Percentiles rank a stretch among this genome's conserved stretches.
phyloP scores from a whole-genome alignment of 2,113 vertebrate species.

The Thamnaconus septentrionalis region DNA sequence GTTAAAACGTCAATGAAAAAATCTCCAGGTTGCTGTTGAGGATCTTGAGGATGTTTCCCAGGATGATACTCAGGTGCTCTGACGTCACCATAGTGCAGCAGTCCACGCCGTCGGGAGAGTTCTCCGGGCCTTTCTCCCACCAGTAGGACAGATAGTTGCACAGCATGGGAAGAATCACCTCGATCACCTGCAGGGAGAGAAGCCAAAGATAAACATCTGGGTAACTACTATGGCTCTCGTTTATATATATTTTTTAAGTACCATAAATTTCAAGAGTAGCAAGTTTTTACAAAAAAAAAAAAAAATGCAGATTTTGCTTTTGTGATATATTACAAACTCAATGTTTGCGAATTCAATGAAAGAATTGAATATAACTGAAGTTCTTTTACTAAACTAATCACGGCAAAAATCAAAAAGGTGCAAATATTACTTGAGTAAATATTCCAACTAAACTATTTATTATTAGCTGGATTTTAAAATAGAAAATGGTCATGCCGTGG shows the following conservation, averaged over 20 bases:
- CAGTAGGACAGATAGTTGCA: conserved; percentile 97
- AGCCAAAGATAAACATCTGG: background rate
- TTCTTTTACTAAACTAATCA: no score
- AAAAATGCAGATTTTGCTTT: background rate
- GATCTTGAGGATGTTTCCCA: conserved; percentile 95
- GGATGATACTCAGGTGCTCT: conserved; percentile 89
- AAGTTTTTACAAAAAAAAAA: background rate
- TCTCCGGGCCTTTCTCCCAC: conserved; percentile 94
- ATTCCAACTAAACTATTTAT: no score
- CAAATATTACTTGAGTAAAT: no score
- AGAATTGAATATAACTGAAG: no score
- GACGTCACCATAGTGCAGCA: conserved; percentile 93
- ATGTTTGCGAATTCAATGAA: no score
- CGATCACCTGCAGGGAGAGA: conserved; percentile 79
- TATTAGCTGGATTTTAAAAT: no score
- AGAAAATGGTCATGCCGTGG: background rate
- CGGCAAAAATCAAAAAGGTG: no score
- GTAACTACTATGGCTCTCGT: background rate
- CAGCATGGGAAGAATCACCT: conserved; percentile 93
- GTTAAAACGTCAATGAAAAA: no score
- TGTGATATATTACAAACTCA: no score
- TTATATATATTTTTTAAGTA: background rate
- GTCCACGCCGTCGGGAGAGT: conserved; percentile 64
- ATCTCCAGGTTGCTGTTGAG: conserved; percentile 97
- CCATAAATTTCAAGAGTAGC: no score